Conservation (phyloP, 2,797 vertebrate genomes). For the Poeciliopsis turneri region DNA sequence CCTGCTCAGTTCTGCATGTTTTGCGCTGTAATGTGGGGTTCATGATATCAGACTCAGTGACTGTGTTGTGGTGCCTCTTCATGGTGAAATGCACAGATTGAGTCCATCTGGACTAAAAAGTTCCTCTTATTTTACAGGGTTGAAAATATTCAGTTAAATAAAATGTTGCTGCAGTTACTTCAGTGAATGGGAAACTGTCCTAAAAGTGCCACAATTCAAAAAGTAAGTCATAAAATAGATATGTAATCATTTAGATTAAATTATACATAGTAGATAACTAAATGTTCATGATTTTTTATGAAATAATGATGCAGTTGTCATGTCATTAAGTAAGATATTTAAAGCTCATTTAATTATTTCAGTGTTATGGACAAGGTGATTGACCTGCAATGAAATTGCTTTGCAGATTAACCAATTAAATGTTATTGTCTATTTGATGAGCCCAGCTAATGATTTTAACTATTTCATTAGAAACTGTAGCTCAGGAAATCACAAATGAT, state of each 20-base stretch:
- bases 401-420: not conserved
- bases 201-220: constrained; percentile 1
- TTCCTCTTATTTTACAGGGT: constrained; percentile 32
- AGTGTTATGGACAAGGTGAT: not conserved
- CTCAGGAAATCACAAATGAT: not conserved
- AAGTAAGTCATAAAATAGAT: not conserved
- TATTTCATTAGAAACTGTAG: not conserved
- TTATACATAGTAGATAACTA: not conserved
- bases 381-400: not conserved
- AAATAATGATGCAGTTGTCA: not conserved
- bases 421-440: not conserved
- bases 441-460: not conserved
- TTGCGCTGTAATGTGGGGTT: constrained; percentile 57
- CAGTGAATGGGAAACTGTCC: constrained; percentile 14
- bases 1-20: constrained; percentile 57
- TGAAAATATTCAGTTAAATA: constrained; percentile 31
- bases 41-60: constrained; percentile 36
- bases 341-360: not conserved
- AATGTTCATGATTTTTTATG: not conserved
- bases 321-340: not conserved
- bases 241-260: not conserved
- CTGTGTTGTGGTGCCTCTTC: constrained; percentile 74
- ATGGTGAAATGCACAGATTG: constrained; percentile 72
- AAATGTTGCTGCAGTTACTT: constrained; percentile 21
- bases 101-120: constrained; percentile 48